Base-by-base conservation (phyloP, 2,797 vertebrate genomes). In the Champsocephalus esox region DNA sequence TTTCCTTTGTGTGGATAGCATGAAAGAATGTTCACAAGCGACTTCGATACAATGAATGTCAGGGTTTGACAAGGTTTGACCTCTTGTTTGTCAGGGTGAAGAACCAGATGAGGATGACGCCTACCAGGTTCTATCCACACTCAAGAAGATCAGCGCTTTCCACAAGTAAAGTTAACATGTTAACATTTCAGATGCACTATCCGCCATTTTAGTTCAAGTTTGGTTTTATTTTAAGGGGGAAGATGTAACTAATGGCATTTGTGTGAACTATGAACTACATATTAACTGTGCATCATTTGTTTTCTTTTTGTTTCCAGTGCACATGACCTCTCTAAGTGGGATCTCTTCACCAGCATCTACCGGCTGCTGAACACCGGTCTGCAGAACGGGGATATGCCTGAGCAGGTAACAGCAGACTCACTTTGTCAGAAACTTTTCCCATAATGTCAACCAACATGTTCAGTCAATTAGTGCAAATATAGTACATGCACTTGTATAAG, bases 361-460 rank as follows among this genome's bases (percentile, higher is more conserved):
- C 97, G 97, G 89, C 93, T 99, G 13, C 91, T 99, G 82, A 98
- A 96, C 95, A 98, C 97, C 3, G 98, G 98, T 79, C 97, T 99
- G 79, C 97, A 99, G 93, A 99, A 99, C 21, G 98, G 98, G 68
- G 97, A 99, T 88, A 99, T 99, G 97, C 98, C 98, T 75, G 98
- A 99, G 81, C 98, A 99, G 97, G 98, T 99, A 45, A 58, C 13
- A 55, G 14, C 4, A 28, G 0, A 52, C 17, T 45, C 3, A 61
- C 28, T 44, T 58, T 82, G 84, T 50, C 24, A 64, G 24, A 45
- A 38, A 64, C 0, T 21, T 79, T n/a, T 38, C 6, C 10, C 32
- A 13, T 34, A 67, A 76, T 66, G 16, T 32, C 5, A 66, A 51
- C 8, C 21, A 54, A 49, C 28, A 43, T 38, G 44, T 61, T 3